A percentile compares a stretch with the other conserved stretches of the same genome.
phyloP scores from a whole-genome alignment of 2,113 vertebrate genomes.

The Hydrochoerus hydrochaeris region DNA sequence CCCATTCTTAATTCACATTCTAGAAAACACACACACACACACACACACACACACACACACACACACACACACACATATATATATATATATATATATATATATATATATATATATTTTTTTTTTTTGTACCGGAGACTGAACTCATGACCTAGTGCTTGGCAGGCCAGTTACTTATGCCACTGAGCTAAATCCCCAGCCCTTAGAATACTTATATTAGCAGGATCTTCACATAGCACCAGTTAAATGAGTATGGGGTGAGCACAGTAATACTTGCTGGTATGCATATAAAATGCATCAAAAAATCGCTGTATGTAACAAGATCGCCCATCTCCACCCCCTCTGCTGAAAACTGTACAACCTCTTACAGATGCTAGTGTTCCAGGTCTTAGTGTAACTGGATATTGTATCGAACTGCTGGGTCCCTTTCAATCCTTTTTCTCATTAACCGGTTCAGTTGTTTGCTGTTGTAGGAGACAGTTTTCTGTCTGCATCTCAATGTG shows the following conservation, averaged over 20 bases:
- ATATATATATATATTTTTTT: too few relatives aligned
- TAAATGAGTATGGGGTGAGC: conserved; percentile 88
- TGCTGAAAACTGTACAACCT: conserved; percentile 80
- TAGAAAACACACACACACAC: too few relatives aligned
- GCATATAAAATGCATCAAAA: conserved; percentile 85
- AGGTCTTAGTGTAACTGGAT: conserved; percentile 88
- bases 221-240: conserved; percentile 91
- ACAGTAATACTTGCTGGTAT: conserved; percentile 96
- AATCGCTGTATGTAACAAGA: conserved; percentile 86
- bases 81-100: too few relatives aligned
- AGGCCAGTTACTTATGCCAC: too few relatives aligned
- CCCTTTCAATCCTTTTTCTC: conserved; percentile 88
- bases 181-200: too few relatives aligned
- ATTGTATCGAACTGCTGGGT: conserved; percentile 92
- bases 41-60: too few relatives aligned
- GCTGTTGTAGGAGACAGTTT: conserved; percentile 86
- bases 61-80: too few relatives aligned
- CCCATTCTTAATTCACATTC: conserved; percentile 87
- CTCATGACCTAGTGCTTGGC: too few relatives aligned
- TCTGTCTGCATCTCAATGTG: conserved; percentile 85
- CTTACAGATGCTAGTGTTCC: conserved; percentile 89
- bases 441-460: conserved; percentile 80
- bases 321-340: conserved; percentile 81
- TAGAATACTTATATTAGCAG: conserved; percentile 87
- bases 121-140: too few relatives aligned